Conservation (phyloP, 2,888 invertebrate species). For the Microplitis deprimator region DNA sequence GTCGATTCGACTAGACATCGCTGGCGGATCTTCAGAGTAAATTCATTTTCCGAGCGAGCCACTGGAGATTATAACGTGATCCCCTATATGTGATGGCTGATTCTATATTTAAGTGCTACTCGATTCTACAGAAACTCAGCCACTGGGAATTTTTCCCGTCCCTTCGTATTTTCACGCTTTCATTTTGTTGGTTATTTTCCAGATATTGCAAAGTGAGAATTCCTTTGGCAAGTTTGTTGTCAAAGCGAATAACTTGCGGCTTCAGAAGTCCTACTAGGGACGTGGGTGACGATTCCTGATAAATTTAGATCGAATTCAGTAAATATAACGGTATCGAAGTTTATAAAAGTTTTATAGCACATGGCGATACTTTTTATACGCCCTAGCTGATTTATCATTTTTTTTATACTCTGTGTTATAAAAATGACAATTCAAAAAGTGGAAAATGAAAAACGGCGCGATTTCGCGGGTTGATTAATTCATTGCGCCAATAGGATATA, state of each 20-base stretch:
- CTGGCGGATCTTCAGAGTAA: background rate
- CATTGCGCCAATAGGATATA: no score
- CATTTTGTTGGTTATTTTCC: background rate
- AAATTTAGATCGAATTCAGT: background rate
- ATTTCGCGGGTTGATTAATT: no score
- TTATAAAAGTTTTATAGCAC: constrained; percentile 11
- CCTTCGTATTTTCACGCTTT: background rate
- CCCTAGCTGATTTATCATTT: background rate
- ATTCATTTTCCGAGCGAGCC: background rate
- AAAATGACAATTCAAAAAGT: no score
- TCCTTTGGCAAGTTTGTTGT: background rate
- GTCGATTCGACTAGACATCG: background rate
- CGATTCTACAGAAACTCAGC: background rate
- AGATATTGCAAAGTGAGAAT: constrained; percentile 7
- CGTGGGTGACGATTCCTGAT: background rate
- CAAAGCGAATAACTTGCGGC: constrained; percentile 3
- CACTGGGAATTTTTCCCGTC: background rate
- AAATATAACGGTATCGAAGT: background rate
- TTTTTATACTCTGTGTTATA: constrained; percentile 24
- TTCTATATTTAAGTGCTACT: no score
- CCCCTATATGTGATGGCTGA: no score
- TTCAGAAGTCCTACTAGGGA: background rate
- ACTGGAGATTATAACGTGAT: background rate
- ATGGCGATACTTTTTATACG: background rate
- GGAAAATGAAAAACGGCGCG: no score